Conservation (phyloP, 2,797 vertebrate genomes). For the Ptychobarbus kaznakovi region DNA sequence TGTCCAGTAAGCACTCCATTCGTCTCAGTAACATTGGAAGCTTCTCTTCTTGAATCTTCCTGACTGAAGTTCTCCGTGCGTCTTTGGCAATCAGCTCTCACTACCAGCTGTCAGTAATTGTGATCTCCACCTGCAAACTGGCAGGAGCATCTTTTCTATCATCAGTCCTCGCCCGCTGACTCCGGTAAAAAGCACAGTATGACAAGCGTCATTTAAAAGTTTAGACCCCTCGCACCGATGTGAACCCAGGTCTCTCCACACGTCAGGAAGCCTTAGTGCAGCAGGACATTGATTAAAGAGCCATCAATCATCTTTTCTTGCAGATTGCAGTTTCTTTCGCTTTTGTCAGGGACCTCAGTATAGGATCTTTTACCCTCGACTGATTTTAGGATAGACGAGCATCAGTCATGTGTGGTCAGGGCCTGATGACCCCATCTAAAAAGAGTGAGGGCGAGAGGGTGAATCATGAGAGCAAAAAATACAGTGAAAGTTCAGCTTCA, state of each 20-base stretch:
- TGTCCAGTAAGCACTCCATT: neutral
- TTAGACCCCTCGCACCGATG: constrained; percentile 32
- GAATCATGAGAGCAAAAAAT: constrained; percentile 4
- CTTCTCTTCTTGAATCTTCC: constrained; percentile 5
- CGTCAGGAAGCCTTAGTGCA: constrained; percentile 38
- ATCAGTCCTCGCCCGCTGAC: constrained; percentile 42
- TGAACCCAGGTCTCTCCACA: constrained; percentile 42
- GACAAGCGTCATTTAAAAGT: constrained; percentile 51
- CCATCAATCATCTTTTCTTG: constrained; percentile 39
- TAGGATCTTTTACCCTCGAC: constrained; percentile 68
- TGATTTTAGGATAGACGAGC: constrained; percentile 19
- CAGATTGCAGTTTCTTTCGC: constrained; percentile 26
- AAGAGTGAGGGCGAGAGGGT: neutral
- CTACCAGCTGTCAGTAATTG: constrained; percentile 56
- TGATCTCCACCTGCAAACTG: constrained; percentile 48
- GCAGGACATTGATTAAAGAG: constrained; percentile 54
- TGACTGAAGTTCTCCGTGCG: neutral
- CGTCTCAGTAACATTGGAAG: neutral
- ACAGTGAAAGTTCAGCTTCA: neutral
- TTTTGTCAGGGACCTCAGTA: constrained; percentile 69
- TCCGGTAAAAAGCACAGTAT: constrained; percentile 40
- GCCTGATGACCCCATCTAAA: constrained; percentile 13
- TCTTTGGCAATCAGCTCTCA: constrained; percentile 49
- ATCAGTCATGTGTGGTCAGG: constrained; percentile 18
- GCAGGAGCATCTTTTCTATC: constrained; percentile 47